phyloP scores from a whole-genome alignment of 53 echinoderm and acorn worm genomes.

The Arbacia lixula region DNA sequence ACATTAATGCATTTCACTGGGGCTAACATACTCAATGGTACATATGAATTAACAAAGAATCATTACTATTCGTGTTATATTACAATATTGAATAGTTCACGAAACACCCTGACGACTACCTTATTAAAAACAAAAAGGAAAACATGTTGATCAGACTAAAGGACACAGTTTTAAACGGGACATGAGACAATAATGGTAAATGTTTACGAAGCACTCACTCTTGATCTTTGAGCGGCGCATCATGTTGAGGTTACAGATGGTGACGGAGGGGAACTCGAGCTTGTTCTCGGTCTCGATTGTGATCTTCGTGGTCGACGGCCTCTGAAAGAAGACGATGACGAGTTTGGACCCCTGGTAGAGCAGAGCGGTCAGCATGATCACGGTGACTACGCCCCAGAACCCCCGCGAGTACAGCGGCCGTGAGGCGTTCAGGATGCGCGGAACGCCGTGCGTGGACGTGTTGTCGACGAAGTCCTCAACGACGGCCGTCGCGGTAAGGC shows the following conservation, averaged over 20 bases:
- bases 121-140: no score
- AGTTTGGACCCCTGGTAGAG: slow-evolving; percentile 55
- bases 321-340: slow-evolving; percentile 46
- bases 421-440: slow-evolving; percentile 53
- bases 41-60: no score
- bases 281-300: slow-evolving; percentile 60
- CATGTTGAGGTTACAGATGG: slow-evolving; percentile 76
- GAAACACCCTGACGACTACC: no score
- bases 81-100: no score
- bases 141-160: no score
- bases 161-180: no score
- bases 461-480: slow-evolving; percentile 71
- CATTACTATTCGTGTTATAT: no score
- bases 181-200: no score
- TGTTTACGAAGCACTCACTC: no score
- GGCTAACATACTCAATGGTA: no score
- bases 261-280: slow-evolving; percentile 70
- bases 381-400: slow-evolving; percentile 57
- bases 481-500: slow-evolving; percentile 40
- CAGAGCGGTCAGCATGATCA: slow-evolving; percentile 5
- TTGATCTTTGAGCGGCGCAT: slow-evolving; percentile 43
- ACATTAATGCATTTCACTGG: no score
- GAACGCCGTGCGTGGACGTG: slow-evolving; percentile 78
- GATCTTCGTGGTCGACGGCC: slow-evolving; percentile 64
- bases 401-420: slow-evolving; percentile 35